Conservation (phyloP, 2,113 vertebrate genomes). For the Stercorarius parasiticus region DNA sequence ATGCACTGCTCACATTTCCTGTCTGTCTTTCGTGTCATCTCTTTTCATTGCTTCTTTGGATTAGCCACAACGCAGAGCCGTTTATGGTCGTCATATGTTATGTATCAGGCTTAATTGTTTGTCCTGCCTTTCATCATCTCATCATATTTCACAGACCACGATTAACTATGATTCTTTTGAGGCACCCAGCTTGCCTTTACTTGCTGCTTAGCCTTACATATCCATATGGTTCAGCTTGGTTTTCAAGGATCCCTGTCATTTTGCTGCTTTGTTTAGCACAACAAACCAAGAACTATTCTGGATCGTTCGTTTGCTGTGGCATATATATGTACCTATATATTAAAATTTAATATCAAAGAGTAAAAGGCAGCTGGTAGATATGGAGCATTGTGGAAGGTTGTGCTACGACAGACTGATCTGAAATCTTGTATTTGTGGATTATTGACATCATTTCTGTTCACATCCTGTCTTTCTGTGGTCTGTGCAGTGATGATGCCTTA, state of each 20-base stretch:
- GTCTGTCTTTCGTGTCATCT: neutral
- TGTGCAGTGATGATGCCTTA: neutral
- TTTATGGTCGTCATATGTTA: constrained; percentile 29
- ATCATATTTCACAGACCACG: neutral
- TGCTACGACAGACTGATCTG: neutral
- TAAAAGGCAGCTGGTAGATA: neutral
- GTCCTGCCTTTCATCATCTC: constrained; percentile 38
- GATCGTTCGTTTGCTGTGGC: neutral
- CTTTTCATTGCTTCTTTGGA: constrained; percentile 9
- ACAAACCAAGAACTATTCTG: neutral
- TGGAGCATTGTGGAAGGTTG: neutral
- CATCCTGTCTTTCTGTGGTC: neutral
- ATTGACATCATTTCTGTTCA: neutral
- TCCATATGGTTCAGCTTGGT: neutral
- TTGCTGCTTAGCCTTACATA: neutral
- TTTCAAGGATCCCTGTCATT: neutral
- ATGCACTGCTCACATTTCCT: neutral
- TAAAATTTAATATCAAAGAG: neutral
- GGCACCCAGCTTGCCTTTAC: neutral
- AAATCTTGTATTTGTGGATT: neutral
- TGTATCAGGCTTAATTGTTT: constrained; percentile 19
- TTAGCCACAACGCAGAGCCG: constrained; percentile 4
- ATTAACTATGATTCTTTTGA: neutral
- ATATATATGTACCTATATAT: neutral
- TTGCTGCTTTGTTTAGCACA: neutral